Base-by-base conservation (phyloP, 2,113 vertebrate species). In the Calidris pugnax region DNA sequence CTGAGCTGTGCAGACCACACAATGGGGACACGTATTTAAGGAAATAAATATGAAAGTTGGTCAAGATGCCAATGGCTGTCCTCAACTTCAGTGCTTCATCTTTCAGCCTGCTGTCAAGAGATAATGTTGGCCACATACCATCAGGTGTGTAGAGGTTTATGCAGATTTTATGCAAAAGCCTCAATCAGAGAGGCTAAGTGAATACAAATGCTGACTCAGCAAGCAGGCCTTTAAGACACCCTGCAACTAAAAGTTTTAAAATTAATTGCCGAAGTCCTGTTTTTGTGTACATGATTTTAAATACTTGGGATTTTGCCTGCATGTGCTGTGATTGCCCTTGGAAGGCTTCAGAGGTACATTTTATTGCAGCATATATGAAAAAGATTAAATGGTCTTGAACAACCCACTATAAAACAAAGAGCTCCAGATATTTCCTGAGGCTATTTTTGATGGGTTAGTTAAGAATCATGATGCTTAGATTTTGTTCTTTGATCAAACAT, bases 401-500 rank as follows among this genome's bases (percentile, higher is more conserved):
- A 84, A 39, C 21, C 41, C 5, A 3, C 81, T 47, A 21, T 75
- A 83, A 93, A 96, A 93, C 24, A 7, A 75, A 88, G 71, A 85
- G 41, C 47, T 92, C 33, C 4, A 30, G 43, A 27, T 71, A 56
- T 89, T 85, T 87, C 95, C 92, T 2, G 14, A 66, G 90, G 93
- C 81, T 89, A 8, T 87, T 93, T 89, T 45, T 87, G 94, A 89
- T 57, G 47, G 73, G 30, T 85, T 96, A 60, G 86, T 93, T 90
- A 96, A 91, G 81, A 90, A 30, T 10, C 75, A 56, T 43, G 56
- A 87, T 37, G 66, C 90, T 71, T 32, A 80, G 69, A 48, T 86
- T 93, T 77, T 84, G 48, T 88, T 90, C 77, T 91, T 88, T 84
- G 91, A 89, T 91, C 87, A 93, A 74, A 80, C 71, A 90, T 60